Base-by-base conservation (phyloP, 2,888 invertebrate genomes). In the Chloroclystis v-ata region DNA sequence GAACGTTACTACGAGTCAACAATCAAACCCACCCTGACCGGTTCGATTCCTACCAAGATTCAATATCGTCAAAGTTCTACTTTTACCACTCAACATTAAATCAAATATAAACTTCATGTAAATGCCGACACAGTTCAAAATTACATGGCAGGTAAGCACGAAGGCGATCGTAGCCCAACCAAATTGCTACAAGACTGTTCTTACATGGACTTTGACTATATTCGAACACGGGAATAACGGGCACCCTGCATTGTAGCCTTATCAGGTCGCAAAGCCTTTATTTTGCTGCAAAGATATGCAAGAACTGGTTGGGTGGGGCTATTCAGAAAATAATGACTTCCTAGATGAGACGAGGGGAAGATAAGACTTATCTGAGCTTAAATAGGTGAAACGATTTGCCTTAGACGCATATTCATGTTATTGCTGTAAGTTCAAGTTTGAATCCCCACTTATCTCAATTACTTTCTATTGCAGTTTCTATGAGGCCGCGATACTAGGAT, bases 151-250 rank as follows among this genome's bases (percentile, higher is more conserved):
- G 39, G 38, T 33, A 29, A 11, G 33, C 50, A 50, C 43, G 43
- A 37, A 46, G 38, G 29, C 29, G 50, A 38, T 47, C 50, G 41
- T 43, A 42, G 46, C 39, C 49, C 41, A 49, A 28, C 50, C 32
- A 55, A 55, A 56, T 56, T 56, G 54, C 57, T 45, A 48, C 52
- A 56, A 55, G 49, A 39, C 47, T 50, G 47, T 37, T 47, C 49
- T 52, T 50, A 54, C 53, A 58, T 54, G 57, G 46, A 48, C 33
- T 57, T 55, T 49, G 43, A 46, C 49, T 55, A 49, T 46, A 52
- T 50, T 47, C 50, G 50, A 50, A 47, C 46, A 40, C 30, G 48
- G 54, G 52, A 54, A 43, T 56, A 58, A 58, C 58, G 56, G 55
- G 11, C 33, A 30, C 50, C 47, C 50, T 40, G 51, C 49, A 52